Percentiles rank a stretch among this genome's conserved stretches.
These are phyloP conservation scores for Halesus radiatus DNA, from an alignment of 1,140 invertebrate species.

Conservation along the genomic window DNA sequence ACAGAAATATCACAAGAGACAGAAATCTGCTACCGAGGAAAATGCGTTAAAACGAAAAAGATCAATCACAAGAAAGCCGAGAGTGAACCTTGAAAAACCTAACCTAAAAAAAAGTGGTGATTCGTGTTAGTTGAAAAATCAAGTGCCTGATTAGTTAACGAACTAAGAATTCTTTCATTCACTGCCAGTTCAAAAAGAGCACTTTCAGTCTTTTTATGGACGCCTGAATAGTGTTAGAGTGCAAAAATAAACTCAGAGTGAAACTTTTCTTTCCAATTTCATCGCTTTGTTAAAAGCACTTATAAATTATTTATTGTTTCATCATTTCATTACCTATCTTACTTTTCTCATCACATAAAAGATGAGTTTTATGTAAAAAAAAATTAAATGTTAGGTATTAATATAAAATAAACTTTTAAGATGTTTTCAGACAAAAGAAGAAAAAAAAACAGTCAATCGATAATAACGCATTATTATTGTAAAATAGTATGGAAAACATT, in stretches of 20 bases:
- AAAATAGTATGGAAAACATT: too few relatives aligned
- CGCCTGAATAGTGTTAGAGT: background rate
- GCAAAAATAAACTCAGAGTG: background rate
- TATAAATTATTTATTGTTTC: constrained; percentile 8
- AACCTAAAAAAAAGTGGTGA: background rate
- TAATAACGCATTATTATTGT: too few relatives aligned
- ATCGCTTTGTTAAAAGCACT: constrained; percentile 19
- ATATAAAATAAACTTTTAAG: too few relatives aligned
- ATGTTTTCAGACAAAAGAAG: too few relatives aligned
- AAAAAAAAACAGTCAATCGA: too few relatives aligned
- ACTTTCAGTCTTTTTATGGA: background rate
- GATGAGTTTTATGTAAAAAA: too few relatives aligned
- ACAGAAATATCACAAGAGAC: constrained; percentile 87
- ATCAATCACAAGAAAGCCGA: constrained; percentile 47
- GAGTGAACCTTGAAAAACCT: constrained; percentile 15
- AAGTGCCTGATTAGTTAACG: constrained; percentile 53
- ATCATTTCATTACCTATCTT: background rate
- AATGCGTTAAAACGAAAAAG: constrained; percentile 81
- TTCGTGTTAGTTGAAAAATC: constrained; percentile 34
- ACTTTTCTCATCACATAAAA: too few relatives aligned
- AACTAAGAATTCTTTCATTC: constrained; percentile 12
- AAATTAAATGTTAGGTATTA: too few relatives aligned
- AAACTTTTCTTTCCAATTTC: constrained; percentile 8
- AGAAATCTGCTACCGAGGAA: constrained; percentile 87
- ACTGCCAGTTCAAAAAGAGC: constrained; percentile 11